A percentile compares a stretch with the other conserved stretches of the same genome.
phyloP scores from a whole-genome alignment of 2,113 vertebrate genomes.

The Rhea pennata region DNA sequence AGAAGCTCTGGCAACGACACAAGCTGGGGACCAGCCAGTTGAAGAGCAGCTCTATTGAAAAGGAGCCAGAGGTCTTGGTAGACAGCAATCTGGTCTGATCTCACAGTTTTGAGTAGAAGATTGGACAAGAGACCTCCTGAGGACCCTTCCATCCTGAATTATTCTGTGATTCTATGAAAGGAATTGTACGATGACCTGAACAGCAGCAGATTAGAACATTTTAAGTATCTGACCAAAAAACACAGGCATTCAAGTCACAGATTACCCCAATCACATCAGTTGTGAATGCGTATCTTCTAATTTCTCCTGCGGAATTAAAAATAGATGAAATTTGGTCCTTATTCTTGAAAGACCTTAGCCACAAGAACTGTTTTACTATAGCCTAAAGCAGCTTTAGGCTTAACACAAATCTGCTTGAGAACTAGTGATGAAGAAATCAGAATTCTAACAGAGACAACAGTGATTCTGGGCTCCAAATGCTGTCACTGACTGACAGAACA shows the following conservation, averaged over 20 bases:
- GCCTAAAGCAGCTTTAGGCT: not conserved
- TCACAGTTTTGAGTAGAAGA: not conserved
- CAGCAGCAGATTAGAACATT: not conserved
- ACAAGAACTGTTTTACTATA: not conserved
- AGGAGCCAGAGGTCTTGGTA: too few species aligned
- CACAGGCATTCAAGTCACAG: not conserved
- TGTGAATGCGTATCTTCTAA: not conserved
- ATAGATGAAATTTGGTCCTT: not conserved
- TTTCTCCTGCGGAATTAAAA: not conserved
- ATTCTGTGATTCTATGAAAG: not conserved
- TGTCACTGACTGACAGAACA: not conserved
- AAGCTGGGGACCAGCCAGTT: too few species aligned
- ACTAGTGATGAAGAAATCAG: not conserved
- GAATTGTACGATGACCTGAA: not conserved
- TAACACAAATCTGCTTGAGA: not conserved
- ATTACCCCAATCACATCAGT: not conserved
- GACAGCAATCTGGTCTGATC: too few species aligned
- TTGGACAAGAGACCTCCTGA: not conserved
- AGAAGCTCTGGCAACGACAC: too few species aligned
- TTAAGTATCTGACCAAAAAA: not conserved
- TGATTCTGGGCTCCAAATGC: not conserved
- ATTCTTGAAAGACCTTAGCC: not conserved
- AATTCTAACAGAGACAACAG: not conserved
- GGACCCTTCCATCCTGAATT: not conserved
- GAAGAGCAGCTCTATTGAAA: too few species aligned